Evolutionary conservation across 2,113 vertebrate species (phyloP).

Genomic region (Takifugu bimaculatus): DNA sequence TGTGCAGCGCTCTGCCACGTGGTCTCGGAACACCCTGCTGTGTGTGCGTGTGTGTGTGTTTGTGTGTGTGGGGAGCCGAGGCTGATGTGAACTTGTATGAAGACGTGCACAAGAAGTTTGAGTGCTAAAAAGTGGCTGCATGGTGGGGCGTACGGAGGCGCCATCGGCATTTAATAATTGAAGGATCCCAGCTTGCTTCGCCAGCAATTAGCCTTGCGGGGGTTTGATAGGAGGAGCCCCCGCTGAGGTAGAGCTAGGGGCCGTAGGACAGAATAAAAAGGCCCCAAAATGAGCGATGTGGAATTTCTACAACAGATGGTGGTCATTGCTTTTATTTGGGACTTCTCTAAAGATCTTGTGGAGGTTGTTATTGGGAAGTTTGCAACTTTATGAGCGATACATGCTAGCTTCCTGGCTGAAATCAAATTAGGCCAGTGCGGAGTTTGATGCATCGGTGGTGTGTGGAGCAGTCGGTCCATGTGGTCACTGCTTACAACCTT

Average conservation of each 20-base stretch:
- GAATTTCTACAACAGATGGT: neutral
- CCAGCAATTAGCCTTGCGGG: neutral
- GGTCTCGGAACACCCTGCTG: constrained; percentile 28
- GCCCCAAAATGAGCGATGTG: neutral
- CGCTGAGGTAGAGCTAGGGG: constrained; percentile 19
- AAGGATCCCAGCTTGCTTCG: neutral
- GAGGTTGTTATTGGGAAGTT: neutral
- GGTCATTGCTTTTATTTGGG: neutral
- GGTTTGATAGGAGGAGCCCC: constrained; percentile 33
- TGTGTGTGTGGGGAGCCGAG: neutral
- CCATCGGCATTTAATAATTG: constrained; percentile 34
- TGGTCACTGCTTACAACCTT: no score
- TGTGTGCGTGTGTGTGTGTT: constrained; percentile 2
- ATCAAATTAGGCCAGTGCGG: no score
- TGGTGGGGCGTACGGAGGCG: neutral
- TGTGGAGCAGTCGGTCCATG: no score
- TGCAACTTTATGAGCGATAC: neutral
- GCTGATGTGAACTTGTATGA: constrained; percentile 35
- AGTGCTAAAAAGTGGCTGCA: constrained; percentile 1
- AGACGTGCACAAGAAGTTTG: constrained; percentile 19
- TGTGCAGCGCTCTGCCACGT: constrained; percentile 43
- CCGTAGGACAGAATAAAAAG: constrained; percentile 14
- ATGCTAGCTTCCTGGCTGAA: neutral
- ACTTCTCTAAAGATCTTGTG: neutral
- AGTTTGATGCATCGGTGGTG: no score